Conservation (phyloP, 2,888 invertebrate species). For the Caenorhabditis japonica region DNA sequence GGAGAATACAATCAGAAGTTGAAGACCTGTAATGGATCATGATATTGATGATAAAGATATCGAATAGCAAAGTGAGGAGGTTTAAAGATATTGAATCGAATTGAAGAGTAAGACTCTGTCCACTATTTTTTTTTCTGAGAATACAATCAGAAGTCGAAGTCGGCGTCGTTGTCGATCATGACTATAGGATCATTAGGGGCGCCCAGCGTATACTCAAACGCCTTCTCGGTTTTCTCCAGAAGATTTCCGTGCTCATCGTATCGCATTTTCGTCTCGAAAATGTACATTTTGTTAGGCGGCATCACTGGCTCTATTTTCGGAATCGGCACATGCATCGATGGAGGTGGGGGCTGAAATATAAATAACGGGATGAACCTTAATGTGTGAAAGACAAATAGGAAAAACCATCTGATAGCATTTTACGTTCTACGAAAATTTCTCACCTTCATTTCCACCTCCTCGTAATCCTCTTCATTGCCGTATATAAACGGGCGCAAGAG, state of each 20-base stretch:
- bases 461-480: background rate
- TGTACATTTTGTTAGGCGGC: constrained; percentile 8
- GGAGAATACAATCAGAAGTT: background rate
- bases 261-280: background rate
- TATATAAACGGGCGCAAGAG: background rate
- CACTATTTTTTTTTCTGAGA: no score
- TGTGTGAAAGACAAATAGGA: no score
- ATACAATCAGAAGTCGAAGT: background rate
- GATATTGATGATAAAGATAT: no score
- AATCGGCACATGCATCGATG: background rate
- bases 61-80: no score
- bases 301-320: background rate
- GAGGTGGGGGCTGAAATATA: background rate
- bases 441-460: background rate
- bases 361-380: no score
- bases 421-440: no score
- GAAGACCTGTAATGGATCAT: no score
- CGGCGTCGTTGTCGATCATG: background rate
- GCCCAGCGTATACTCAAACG: background rate
- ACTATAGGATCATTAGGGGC: background rate
- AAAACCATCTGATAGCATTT: no score
- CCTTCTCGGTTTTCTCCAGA: background rate
- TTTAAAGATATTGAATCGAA: no score
- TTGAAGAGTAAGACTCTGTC: no score
- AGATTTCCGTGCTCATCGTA: background rate